Evolutionary conservation across 1,140 invertebrate genomes (phyloP), one percentile per base, ranked within the genome.

Genomic region (Mercenaria mercenaria): DNA sequence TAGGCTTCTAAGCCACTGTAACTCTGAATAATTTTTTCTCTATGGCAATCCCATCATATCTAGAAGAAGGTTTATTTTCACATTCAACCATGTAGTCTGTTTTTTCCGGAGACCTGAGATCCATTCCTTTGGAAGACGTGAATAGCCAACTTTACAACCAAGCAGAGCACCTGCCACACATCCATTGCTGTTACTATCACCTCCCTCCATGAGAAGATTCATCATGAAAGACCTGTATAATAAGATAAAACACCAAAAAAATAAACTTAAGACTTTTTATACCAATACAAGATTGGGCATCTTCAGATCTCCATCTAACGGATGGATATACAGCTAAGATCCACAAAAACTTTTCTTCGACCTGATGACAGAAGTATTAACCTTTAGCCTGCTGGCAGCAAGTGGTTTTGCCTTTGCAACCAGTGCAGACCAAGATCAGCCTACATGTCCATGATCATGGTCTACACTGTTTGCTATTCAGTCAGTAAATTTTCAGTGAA

Each of bases 31-130:
- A n/a, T n/a, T n/a, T n/a, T n/a, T n/a, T n/a, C n/a, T n/a, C 92
- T 72, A 96, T 56, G 96, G 96, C 56, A 96, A 86, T 10, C 95
- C 96, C 91, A 96, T 94, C 93, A 96, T 96, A 87, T 96, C 96
- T 11, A 96, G 89, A 13, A 96, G 87, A 61, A 90, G 83, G 90
- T 96, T 96, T 26, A 96, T 93, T 90, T 94, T 95, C 0, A 84
- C 41, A 90, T 95, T 96, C 0, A 96, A 89, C 94, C 94, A 95
- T 0, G 92, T 56, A n/a, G 91, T 93, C 77, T 95, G 94, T 81
- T 91, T 91, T n/a, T 89, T 91, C 13, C 93, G 89, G 0, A 96
- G 90, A 15, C 91, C 94, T 6, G 90, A 76, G 15, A 96, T 82
- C 95, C 94, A 96, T 20, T 91, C 67, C 41, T 80, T 89, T 13